These are phyloP conservation scores for Pedetes capensis DNA, from an alignment of 2,113 vertebrate genomes.

Conservation along the genomic window DNA sequence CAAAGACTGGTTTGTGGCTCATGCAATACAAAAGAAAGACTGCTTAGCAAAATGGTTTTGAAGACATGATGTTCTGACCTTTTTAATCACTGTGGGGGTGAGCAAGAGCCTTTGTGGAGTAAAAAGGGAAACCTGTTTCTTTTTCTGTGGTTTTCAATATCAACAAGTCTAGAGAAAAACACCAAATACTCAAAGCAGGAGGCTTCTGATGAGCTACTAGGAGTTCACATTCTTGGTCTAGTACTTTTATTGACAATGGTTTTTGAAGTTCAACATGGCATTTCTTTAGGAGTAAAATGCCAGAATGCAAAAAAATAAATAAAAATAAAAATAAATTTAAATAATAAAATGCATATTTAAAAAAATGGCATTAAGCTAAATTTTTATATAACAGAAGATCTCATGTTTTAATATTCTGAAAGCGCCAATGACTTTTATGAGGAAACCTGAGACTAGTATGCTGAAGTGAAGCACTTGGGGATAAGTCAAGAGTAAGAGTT, in stretches of 20 bases:
- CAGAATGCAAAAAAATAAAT: too few relatives aligned
- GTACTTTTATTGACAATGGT: background rate
- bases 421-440: conserved; percentile 4
- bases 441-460: background rate
- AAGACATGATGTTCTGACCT: background rate
- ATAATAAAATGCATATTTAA: background rate
- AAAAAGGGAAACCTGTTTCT: background rate
- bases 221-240: background rate
- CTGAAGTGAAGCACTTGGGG: background rate
- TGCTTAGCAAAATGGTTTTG: background rate
- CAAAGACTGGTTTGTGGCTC: conserved; percentile 23
- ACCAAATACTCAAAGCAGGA: background rate
- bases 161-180: conserved; percentile 11
- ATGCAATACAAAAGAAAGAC: background rate
- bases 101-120: background rate
- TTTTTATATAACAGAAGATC: background rate
- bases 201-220: background rate
- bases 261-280: background rate
- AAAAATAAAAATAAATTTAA: too few relatives aligned
- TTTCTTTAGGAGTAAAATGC: background rate
- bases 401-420: conserved; percentile 25
- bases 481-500: background rate
- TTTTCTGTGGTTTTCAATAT: conserved; percentile 16
- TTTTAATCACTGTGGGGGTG: background rate
- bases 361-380: background rate